These are phyloP conservation scores for Heliconius hermathena DNA, from an alignment of 1,140 invertebrate species.

Conservation along the genomic window DNA sequence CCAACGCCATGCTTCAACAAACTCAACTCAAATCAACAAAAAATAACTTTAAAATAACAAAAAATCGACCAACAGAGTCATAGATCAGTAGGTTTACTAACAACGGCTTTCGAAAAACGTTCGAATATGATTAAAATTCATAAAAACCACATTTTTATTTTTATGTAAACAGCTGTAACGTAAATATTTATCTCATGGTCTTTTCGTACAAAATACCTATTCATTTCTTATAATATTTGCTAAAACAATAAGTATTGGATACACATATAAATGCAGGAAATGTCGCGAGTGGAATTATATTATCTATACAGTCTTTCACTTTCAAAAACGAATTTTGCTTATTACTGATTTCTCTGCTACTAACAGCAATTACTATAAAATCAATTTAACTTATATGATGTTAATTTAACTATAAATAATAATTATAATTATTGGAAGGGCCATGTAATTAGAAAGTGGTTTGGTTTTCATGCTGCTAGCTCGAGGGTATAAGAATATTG, in stretches of 20 bases:
- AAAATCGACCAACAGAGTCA: too few species aligned
- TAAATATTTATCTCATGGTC: background rate
- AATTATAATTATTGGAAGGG: conserved; percentile 38
- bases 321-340: background rate
- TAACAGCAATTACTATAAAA: background rate
- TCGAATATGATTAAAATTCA: background rate
- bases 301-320: background rate
- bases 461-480: conserved; percentile 40
- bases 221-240: background rate
- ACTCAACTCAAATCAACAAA: too few species aligned
- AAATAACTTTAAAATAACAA: too few species aligned
- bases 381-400: background rate
- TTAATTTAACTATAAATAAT: background rate
- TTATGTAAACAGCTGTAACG: background rate
- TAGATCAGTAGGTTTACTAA: too few species aligned
- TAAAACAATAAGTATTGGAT: background rate
- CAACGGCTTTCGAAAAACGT: background rate
- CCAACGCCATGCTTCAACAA: too few species aligned
- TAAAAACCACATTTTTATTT: background rate
- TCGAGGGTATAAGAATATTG: conserved; percentile 65
- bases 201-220: background rate
- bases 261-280: background rate
- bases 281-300: background rate
- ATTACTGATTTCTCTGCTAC: background rate
- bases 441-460: conserved; percentile 63